Base-by-base conservation (phyloP, 2,113 vertebrate genomes). In the Diadophis punctatus region DNA sequence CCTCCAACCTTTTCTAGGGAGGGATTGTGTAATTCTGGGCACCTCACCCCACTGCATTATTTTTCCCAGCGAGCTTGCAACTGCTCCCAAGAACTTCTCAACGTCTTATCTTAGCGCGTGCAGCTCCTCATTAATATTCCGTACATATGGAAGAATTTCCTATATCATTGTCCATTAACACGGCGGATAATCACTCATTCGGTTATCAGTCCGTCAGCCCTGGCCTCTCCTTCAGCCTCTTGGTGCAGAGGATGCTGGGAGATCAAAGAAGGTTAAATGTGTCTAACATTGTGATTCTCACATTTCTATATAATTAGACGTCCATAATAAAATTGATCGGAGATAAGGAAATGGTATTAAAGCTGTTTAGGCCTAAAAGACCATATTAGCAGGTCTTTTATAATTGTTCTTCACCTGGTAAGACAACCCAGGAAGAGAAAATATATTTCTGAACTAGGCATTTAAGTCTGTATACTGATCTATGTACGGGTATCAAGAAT, bases 61-160 rank as follows among this genome's bases (percentile, higher is more conserved):
- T 96, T 96, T 98, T 97, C 96, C 97, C 97, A 94, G 97, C 96
- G 96, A 80, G 74, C 74, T 80, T 80, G 34, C 74, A 80, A 80
- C 74, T 39, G 74, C 34, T 80, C 34, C 34, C 22, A 43, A 80
- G 74, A 80, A 97, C 98, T 97, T 97, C 98, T 98, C 95, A 95
- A 97, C 95, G 95, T 96, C 98, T 99, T 99, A 99, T 99, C 99
- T 99, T 96, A 91, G 98, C 98, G 96, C 96, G 97, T 97, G 98
- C 99, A 99, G 99, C 99, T 98, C 97, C 98, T 99, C 98, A 99
- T 99, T 99, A 99, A 99, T 99, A 99, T 99, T 99, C 99, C 96
- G 97, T 98, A 98, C 98, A 97, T 98, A 98, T 97, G 98, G 98
- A 98, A 97, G 97, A 97, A 97, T 98, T 98, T 98, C 97, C 98